Evolutionary conservation across 2,888 invertebrate species (phyloP).

Genomic region (Xiphydria camelus): DNA sequence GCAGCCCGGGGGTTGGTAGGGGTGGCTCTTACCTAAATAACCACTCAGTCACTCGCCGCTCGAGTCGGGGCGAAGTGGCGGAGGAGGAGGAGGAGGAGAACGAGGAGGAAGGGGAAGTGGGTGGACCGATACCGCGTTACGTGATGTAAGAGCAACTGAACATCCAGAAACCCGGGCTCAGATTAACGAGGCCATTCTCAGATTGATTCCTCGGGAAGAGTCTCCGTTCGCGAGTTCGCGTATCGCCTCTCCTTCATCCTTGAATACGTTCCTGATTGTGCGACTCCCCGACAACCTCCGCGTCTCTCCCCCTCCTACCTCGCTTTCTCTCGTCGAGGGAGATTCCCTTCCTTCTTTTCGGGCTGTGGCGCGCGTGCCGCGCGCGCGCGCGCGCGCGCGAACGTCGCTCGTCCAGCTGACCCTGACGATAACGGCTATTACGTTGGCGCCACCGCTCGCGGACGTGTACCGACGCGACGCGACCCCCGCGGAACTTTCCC

Average conservation of each 20-base stretch:
- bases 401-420: no score
- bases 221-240: constrained; percentile 41
- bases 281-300: no score
- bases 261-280: no score
- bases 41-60: constrained; percentile 57
- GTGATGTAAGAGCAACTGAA: constrained; percentile 52
- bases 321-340: constrained; percentile 1
- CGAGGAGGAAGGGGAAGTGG: constrained; percentile 15
- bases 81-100: constrained; percentile 12
- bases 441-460: no score
- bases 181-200: constrained; percentile 58
- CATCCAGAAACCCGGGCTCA: constrained; percentile 44
- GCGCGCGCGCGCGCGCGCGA: no score
- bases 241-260: no score
- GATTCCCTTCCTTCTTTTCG: no score
- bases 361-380: no score
- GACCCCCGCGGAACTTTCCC: no score
- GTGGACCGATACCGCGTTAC: constrained; percentile 47
- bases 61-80: constrained; percentile 31
- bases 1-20: constrained; percentile 24
- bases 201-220: constrained; percentile 54
- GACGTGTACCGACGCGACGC: no score
- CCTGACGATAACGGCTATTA: no score
- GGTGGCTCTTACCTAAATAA: constrained; percentile 58
- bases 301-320: no score